phyloP scores from a whole-genome alignment of 2,113 vertebrate species.

The Hemiprocne comata region DNA sequence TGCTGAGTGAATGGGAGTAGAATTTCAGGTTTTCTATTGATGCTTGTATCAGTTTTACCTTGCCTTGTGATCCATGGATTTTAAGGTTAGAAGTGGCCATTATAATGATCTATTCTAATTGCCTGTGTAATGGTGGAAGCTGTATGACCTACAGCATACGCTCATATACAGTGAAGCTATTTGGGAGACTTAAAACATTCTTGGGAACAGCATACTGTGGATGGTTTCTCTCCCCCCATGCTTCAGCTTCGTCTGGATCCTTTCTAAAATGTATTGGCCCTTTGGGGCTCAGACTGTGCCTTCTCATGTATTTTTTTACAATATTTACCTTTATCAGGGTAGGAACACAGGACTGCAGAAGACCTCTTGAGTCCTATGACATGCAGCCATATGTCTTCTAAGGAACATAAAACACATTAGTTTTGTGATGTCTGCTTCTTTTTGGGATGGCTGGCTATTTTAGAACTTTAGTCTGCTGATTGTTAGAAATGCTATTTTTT shows the following conservation, averaged over 20 bases:
- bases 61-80: conserved; percentile 26
- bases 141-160: neutral
- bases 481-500: neutral
- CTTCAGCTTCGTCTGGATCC: neutral
- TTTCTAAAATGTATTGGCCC: neutral
- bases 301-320: neutral
- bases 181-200: conserved; percentile 18
- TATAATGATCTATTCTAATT: neutral
- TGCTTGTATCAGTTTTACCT: neutral
- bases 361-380: neutral
- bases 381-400: neutral
- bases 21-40: neutral
- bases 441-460: neutral
- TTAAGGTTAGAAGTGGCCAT: neutral
- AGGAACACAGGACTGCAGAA: neutral
- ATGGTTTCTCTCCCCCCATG: neutral
- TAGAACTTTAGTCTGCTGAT: neutral
- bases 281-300: neutral
- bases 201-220: neutral
- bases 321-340: neutral
- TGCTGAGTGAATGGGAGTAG: neutral
- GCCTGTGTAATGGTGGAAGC: neutral
- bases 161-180: neutral
- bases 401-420: neutral
- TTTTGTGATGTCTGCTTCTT: neutral